Conservation (phyloP, 2,888 invertebrate genomes). For the Oligia latruncula region DNA sequence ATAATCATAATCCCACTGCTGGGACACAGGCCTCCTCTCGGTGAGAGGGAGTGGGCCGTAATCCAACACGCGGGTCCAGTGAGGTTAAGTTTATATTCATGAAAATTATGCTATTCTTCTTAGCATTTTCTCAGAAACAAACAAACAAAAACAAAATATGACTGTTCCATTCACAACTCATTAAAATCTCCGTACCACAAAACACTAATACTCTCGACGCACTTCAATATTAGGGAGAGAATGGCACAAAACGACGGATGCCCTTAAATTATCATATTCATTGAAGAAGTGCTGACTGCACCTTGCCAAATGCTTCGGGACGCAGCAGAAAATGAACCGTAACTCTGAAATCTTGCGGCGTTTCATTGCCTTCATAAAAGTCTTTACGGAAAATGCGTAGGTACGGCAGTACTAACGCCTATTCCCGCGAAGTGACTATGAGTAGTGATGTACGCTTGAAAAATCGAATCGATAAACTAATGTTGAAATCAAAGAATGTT, state of each 20-base stretch:
- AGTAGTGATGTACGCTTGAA: conserved; percentile 52
- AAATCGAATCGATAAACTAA: neutral
- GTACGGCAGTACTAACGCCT: conserved; percentile 63
- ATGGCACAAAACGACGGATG: conserved; percentile 50
- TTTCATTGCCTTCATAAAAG: conserved; percentile 78
- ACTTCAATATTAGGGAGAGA: conserved; percentile 47
- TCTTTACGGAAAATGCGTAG: conserved; percentile 70
- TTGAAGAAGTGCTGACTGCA: conserved; percentile 63
- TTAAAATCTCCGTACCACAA: conserved; percentile 30
- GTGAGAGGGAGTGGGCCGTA: neutral
- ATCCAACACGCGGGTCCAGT: no score
- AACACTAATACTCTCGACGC: conserved; percentile 38
- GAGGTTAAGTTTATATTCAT: neutral
- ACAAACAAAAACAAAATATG: neutral
- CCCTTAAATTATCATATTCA: conserved; percentile 67
- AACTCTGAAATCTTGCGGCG: conserved; percentile 76
- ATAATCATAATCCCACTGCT: neutral
- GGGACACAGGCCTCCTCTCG: neutral
- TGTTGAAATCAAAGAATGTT: neutral
- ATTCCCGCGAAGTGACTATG: conserved; percentile 42
- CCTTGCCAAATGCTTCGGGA: conserved; percentile 54
- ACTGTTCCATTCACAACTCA: conserved; percentile 28
- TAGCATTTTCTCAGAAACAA: neutral
- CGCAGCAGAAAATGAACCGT: conserved; percentile 70
- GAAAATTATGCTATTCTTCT: neutral